Base-by-base conservation (phyloP, 2,113 vertebrate species). In the Pluvialis apricaria region DNA sequence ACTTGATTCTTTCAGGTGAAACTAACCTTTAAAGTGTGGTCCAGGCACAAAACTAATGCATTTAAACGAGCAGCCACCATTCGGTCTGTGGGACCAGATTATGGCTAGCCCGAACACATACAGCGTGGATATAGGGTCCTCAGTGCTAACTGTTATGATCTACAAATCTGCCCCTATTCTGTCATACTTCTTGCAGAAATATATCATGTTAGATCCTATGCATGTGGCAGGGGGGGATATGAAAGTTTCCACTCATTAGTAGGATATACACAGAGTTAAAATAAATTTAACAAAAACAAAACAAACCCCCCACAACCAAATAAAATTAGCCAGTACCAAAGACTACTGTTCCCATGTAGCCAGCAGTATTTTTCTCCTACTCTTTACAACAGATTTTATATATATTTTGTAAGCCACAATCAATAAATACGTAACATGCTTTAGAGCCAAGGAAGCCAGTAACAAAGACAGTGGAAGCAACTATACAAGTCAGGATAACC, bases 71-170 rank as follows among this genome's bases (percentile, higher is more conserved):
- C 17, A 82, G 66, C 15, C 54, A 85, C 36, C 22, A 42, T 14
- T 69, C 66, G 86, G n/a, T 24, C 42, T 32, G 11, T 9, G 9
- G 36, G 16, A 51, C 13, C 8, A 76, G 57, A 55, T n/a, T 28
- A 79, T 0, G 1, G 64, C 24, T 60, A 71, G 44, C 24, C 15
- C 22, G 64, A 64, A 90, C 5, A 71, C 19, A 29, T 9, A 24
- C 0, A 31, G 2, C 8, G 10, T 6, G 19, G 52, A 3, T 40
- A 90, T 20, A 34, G 57, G 24, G 70, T 79, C 31, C 28, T 72
- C n/a, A 68, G 3, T 1, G 2, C 40, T 40, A 73, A 60, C 29
- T 1, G 4, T 42, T 54, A 16, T 0, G 4, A 31, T 62, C 51
- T 70, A 89, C 38, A 82, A 45, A 65, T 32, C 61, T 52, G 14